Base-by-base conservation (phyloP, 1,140 invertebrate genomes). In the Polypedilum vanderplanki region DNA sequence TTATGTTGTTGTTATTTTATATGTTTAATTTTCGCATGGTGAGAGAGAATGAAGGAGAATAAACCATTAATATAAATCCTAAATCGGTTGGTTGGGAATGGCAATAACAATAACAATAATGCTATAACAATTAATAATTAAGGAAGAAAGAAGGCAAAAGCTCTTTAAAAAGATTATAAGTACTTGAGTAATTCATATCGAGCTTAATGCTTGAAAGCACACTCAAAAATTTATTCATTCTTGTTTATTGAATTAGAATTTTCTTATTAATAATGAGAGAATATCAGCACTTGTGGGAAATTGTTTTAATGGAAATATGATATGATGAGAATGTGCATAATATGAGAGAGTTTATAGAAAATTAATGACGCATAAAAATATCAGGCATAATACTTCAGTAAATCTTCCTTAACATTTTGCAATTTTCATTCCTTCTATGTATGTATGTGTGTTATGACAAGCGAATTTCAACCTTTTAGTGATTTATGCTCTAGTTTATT, bases 111-210 rank as follows among this genome's bases (percentile, higher is more conserved):
- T 12, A 46, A 46, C 15, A 46, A 57, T 57, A 57, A 57, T n/a
- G n/a, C 46, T n/a, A 57, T 57, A 57, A 57, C 46, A 57, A 57
- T 57, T 57, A 57, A 57, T 57, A 57, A 57, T 57, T 57, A 57
- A 57, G 46, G 46, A 57, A 57, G 46, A 57, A 57, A 15, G 12
- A 57, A 46, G 2, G 41, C 2, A 46, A 46, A 46, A 46, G 41
- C 8, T 46, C 41, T 46, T 46, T 15, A 57, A 57, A 57, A 15
- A 57, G 46, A 57, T 57, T 57, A 57, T 57, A 57, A 57, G 4
- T n/a, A n/a, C n/a, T 57, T 12, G 46, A n/a, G 12, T 57, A 57
- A 57, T 57, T 57, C n/a, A 57, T 57, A 57, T 57, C 46, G 46
- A n/a, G n/a, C n/a, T 57, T 57, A 57, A 57, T 57, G 46, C 46